A percentile compares a stretch with the other conserved stretches of the same genome.
phyloP scores from a whole-genome alignment of 2,888 invertebrate species.

The Xestobium rufovillosum region DNA sequence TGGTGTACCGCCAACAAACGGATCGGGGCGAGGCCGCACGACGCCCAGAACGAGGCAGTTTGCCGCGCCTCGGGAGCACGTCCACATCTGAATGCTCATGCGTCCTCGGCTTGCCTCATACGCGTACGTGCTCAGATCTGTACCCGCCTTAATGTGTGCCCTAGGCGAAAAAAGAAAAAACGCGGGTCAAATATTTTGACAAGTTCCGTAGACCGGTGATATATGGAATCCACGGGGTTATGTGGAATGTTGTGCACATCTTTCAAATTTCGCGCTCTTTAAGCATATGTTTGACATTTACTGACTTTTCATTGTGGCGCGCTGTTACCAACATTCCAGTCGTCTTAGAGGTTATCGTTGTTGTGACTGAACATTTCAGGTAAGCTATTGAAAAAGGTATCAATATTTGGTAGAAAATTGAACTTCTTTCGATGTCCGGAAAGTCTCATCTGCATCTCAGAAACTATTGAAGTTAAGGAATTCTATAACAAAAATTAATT shows the following conservation, averaged over 20 bases:
- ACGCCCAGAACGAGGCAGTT: no score
- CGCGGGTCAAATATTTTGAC: no score
- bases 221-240: slow-evolving; percentile 1
- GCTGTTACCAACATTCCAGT: slow-evolving; percentile 1
- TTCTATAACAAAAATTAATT: slow-evolving; percentile 1
- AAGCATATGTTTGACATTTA: not conserved
- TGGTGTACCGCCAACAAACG: no score
- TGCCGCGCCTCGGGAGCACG: no score
- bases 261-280: slow-evolving; percentile 2
- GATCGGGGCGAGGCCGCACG: no score
- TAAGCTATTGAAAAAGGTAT: not conserved
- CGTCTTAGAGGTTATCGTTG: slow-evolving; percentile 1
- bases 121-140: no score
- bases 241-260: slow-evolving; percentile 3
- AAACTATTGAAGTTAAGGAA: slow-evolving; percentile 1
- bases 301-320: not conserved
- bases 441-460: slow-evolving; percentile 3
- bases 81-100: no score
- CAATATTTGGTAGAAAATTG: not conserved
- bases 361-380: slow-evolving; percentile 3
- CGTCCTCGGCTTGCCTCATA: no score
- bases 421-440: slow-evolving; percentile 1
- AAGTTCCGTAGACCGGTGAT: not conserved
- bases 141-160: no score
- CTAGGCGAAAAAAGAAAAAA: no score